Evolutionary conservation across 2,113 vertebrate genomes (phyloP), one percentile per base, ranked within the genome.

Genomic region (Corythaeola cristata): DNA sequence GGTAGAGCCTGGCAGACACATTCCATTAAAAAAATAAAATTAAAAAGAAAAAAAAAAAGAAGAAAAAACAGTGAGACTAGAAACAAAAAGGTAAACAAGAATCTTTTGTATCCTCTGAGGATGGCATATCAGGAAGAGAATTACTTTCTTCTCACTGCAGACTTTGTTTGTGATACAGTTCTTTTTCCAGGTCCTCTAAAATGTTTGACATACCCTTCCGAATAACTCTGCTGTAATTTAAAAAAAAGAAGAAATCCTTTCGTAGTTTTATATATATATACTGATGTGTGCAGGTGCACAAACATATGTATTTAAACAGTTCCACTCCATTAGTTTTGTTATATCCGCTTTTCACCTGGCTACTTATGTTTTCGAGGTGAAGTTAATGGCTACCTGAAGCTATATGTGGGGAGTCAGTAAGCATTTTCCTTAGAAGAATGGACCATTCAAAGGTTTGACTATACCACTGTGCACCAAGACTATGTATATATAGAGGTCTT

Each of bases 141-240:
- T 41, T 24, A 59, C 21, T 50, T 32, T 90, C 7, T 89, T 89
- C 28, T 68, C 39, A 33, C 26, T 52, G 12, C 9, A 50, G 68
- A 71, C 30, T 73, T 78, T 5, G 5, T 39, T 59, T 76, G 21
- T 0, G 0, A 84, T 26, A 47, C 1, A 13, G 9, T 45, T 33
- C 49, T 68, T 62, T 47, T 53, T 15, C 32, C 13, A 9, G 2
- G 19, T 59, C 11, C 16, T 62, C 27, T 66, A 22, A 62, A 47
- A 89, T 47, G 3, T 58, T 69, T 11, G 2, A 17, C 35, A 28
- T 60, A 53, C 2, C 3, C 18, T 66, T 60, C 28, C 2, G 3
- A 81, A 73, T 64, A 75, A 59, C 7, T 76, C 5, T 59, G 6
- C 19, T 63, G 20, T 23, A 62, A 37, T 75, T 60, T 26, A 56